Base-by-base conservation (phyloP, 2,797 vertebrate genomes). In the Rhinophrynus dorsalis region DNA sequence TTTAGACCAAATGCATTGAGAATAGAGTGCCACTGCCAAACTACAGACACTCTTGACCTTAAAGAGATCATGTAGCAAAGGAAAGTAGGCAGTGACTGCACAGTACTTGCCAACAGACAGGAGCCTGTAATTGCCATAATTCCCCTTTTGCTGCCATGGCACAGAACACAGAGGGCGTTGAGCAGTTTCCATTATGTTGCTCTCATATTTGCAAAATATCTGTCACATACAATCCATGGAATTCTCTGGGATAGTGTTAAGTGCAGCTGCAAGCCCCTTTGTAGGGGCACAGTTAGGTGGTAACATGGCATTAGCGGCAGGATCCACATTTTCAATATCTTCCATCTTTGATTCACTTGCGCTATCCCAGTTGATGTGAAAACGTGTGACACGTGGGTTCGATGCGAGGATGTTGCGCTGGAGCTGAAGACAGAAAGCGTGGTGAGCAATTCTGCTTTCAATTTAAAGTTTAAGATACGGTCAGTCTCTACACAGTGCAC, bases 361-460 rank as follows among this genome's bases (percentile, higher is more conserved):
- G 68, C 89, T 92, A 64, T 97, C 95, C 95, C 95, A 96, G 79
- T 96, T 96, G 86, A 97, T 97, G 67, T 96, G 95, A 80, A 97
- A 97, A 64, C 94, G 89, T 48, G 95, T 97, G 15, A 97, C 95
- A 2, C 95, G 89, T 40, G 95, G 95, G 67, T 95, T 96, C 6
- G 94, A 96, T 7, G 93, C 92, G 77, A 97, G 70, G 81, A 97
- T 95, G 80, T 97, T 97, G 77, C 95, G 91, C 79, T 96, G 95
- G 45, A 96, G 91, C 95, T 97, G 75, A 75, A 60, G 1, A 54
- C 64, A 59, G n/a, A 52, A 65, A 57, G 60, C 24, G 5, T 7
- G 7, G 15, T 27, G 5, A 6, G 3, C 15, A 32, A 3, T 1
- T 40, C 5, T 15, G 17, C 17, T n/a, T n/a, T 5, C 37, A 12